These are phyloP conservation scores for Mesodorylaimus sp. DNA, from an alignment of 2,888 invertebrate species.

Conservation along the genomic window DNA sequence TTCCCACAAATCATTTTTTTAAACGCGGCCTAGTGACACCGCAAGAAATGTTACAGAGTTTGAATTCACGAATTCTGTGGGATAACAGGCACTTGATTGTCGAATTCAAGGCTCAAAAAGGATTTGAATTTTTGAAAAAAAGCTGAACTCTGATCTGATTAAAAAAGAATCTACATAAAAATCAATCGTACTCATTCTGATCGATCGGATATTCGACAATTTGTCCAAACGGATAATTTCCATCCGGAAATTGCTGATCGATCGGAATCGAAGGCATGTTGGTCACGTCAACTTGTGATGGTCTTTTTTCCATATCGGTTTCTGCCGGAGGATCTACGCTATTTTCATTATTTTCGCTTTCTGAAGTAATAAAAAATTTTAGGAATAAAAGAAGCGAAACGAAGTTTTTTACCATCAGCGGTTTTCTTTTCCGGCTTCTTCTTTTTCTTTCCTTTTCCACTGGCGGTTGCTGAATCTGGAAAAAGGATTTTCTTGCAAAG, in stretches of 20 bases:
- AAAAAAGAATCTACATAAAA: constrained; percentile 11
- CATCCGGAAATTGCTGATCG: constrained; percentile 60
- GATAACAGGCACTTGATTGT: no score
- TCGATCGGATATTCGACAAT: constrained; percentile 60
- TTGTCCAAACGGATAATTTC: constrained; percentile 67
- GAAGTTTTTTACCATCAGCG: background rate
- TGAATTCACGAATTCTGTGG: no score
- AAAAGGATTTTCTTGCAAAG: background rate
- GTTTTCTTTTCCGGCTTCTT: constrained; percentile 12
- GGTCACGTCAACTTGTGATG: background rate
- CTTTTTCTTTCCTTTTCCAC: background rate
- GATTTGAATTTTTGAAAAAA: background rate
- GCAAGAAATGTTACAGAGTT: no score
- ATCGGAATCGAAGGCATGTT: constrained; percentile 32
- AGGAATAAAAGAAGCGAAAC: background rate
- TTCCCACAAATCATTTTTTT: no score
- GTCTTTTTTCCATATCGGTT: background rate
- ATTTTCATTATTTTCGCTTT: background rate
- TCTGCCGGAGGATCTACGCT: no score
- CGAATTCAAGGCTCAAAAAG: background rate
- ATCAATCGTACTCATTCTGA: constrained; percentile 55
- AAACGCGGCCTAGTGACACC: no score
- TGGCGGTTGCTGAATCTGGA: background rate
- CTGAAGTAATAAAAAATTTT: background rate
- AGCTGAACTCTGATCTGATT: background rate